These are phyloP conservation scores for Gymnodraco acuticeps DNA, from an alignment of 2,797 vertebrate genomes.

Conservation along the genomic window DNA sequence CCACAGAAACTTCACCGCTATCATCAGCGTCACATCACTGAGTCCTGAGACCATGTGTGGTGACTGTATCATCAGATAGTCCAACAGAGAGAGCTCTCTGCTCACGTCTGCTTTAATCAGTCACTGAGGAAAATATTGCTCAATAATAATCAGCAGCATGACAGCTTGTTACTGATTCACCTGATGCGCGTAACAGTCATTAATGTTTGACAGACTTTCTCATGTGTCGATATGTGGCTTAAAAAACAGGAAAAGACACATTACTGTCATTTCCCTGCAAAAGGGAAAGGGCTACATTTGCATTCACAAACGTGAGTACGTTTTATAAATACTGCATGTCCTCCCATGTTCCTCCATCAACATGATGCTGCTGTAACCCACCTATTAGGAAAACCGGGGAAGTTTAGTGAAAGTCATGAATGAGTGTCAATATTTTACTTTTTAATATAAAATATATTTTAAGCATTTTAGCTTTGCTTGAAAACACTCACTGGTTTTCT, in stretches of 20 bases:
- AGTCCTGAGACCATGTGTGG: background rate
- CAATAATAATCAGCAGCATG: background rate
- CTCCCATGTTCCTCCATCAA: background rate
- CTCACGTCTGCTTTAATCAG: no score
- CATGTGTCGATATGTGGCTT: background rate
- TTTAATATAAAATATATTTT: no score
- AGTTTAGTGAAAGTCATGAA: background rate
- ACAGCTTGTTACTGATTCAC: background rate
- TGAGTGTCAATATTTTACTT: background rate
- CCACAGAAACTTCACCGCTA: background rate
- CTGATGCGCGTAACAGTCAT: background rate
- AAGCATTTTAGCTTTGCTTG: background rate
- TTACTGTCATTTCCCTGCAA: background rate
- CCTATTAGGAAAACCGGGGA: background rate
- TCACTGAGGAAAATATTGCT: background rate
- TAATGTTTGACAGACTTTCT: background rate
- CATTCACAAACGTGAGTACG: background rate
- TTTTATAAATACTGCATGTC: conserved; percentile 9
- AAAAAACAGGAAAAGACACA: background rate
- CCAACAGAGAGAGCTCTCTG: background rate
- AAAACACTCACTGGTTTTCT: background rate
- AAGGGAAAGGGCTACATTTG: background rate
- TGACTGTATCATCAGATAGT: background rate
- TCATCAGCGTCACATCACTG: background rate
- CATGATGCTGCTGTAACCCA: background rate